These are phyloP conservation scores for Xenopus borealis DNA, from an alignment of 2,113 vertebrate genomes.

Conservation along the genomic window DNA sequence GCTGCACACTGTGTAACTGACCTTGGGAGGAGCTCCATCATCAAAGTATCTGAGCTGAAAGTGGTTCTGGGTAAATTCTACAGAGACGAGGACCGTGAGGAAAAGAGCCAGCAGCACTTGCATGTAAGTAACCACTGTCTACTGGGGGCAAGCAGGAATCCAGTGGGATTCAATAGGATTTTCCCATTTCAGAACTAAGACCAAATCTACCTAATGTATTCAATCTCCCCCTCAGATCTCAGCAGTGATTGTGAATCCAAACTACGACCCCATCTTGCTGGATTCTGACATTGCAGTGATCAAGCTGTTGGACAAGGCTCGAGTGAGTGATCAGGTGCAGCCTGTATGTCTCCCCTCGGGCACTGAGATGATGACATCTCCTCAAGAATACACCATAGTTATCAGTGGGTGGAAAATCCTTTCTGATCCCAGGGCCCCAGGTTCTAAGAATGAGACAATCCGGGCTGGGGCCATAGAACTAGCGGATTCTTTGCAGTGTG, in stretches of 20 bases:
- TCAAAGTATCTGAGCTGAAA: conserved; percentile 80
- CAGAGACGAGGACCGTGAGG: conserved; percentile 77
- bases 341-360: conserved; percentile 81
- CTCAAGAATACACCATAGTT: conserved; percentile 67
- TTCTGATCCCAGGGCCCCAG: conserved; percentile 57
- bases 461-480: conserved; percentile 77
- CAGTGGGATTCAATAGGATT: conserved; percentile 52
- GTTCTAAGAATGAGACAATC: conserved; percentile 73
- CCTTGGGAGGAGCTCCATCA: conserved; percentile 79
- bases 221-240: conserved; percentile 71
- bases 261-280: conserved; percentile 89
- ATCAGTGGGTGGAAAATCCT: conserved; percentile 88
- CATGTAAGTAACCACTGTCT: conserved; percentile 67
- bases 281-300: conserved; percentile 88
- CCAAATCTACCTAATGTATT: background rate
- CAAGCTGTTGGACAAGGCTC: conserved; percentile 90
- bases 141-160: background rate
- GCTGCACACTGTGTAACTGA: conserved; percentile 93
- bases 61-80: conserved; percentile 90
- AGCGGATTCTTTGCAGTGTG: conserved; percentile 83
- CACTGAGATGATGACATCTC: conserved; percentile 59
- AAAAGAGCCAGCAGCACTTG: conserved; percentile 82
- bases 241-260: conserved; percentile 81
- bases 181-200: conserved; percentile 41
- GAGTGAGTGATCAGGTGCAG: conserved; percentile 81